Conservation (phyloP, 2,888 invertebrate species). For the Atrina japonica region DNA sequence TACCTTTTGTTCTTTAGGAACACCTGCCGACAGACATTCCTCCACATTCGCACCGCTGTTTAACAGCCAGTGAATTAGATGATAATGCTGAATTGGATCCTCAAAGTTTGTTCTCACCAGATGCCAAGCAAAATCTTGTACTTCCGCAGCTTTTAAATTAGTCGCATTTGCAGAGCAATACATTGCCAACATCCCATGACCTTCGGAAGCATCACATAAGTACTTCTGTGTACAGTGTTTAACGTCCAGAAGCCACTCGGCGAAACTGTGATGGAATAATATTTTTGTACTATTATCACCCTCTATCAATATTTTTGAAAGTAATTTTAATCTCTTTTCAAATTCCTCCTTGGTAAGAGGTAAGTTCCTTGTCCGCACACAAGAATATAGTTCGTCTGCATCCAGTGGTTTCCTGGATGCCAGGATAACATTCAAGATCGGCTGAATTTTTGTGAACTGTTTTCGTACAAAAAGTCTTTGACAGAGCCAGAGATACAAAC, state of each 20-base stretch:
- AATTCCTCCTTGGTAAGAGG: constrained; percentile 83
- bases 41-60: constrained; percentile 76
- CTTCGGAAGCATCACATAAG: constrained; percentile 88
- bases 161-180: constrained; percentile 84
- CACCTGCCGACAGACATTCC: constrained; percentile 69
- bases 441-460: constrained; percentile 87
- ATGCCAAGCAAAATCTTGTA: constrained; percentile 83
- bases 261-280: constrained; percentile 96
- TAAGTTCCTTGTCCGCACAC: constrained; percentile 90
- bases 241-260: constrained; percentile 97
- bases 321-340: constrained; percentile 65
- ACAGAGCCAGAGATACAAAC: constrained; percentile 96
- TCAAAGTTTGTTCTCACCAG: constrained; percentile 78
- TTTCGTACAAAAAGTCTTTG: constrained; percentile 94
- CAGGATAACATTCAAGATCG: constrained; percentile 90
- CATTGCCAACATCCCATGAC: constrained; percentile 87
- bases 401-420: constrained; percentile 91
- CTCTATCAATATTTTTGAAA: constrained; percentile 85
- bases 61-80: constrained; percentile 89
- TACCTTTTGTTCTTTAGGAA: constrained; percentile 77
- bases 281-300: constrained; percentile 85
- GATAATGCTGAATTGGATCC: constrained; percentile 81
- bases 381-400: constrained; percentile 87
- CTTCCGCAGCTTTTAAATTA: constrained; percentile 79
- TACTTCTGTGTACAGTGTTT: constrained; percentile 98